phyloP scores from a whole-genome alignment of 1,140 invertebrate genomes.

The Palaemon carinicauda region DNA sequence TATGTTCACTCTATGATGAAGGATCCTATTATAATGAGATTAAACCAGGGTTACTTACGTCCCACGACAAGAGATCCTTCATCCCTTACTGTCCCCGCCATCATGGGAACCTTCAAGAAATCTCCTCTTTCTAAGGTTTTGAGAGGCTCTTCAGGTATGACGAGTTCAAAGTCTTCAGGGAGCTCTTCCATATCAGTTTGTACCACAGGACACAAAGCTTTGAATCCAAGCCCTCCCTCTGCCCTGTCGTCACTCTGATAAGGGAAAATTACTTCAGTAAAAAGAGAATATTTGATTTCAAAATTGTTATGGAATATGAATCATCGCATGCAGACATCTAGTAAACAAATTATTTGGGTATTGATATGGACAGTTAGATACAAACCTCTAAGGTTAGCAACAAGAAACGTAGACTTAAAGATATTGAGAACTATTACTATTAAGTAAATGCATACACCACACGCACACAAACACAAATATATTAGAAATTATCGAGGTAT shows the following conservation, averaged over 20 bases:
- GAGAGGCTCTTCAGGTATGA: slow-evolving; percentile 33
- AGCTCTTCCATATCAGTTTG: background rate
- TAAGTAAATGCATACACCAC: too few species aligned
- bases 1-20: too few species aligned
- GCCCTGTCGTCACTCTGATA: slow-evolving; percentile 18
- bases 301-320: background rate
- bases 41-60: slow-evolving; percentile 12
- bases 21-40: background rate
- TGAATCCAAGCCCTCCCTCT: slow-evolving; percentile 37
- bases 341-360: too few species aligned
- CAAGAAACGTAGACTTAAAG: too few species aligned
- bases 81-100: slow-evolving; percentile 47
- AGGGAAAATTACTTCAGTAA: background rate
- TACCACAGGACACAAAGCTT: slow-evolving; percentile 33
- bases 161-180: background rate
- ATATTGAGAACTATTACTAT: too few species aligned
- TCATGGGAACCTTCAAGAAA: slow-evolving; percentile 37
- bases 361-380: too few species aligned
- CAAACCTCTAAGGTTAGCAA: too few species aligned
- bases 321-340: background rate
- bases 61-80: slow-evolving; percentile 47
- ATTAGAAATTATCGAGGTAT: too few species aligned
- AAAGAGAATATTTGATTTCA: too few species aligned
- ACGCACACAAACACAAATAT: too few species aligned
- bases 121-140: background rate